These are phyloP conservation scores for Lathamus discolor DNA, from an alignment of 2,113 vertebrate species.

Conservation along the genomic window DNA sequence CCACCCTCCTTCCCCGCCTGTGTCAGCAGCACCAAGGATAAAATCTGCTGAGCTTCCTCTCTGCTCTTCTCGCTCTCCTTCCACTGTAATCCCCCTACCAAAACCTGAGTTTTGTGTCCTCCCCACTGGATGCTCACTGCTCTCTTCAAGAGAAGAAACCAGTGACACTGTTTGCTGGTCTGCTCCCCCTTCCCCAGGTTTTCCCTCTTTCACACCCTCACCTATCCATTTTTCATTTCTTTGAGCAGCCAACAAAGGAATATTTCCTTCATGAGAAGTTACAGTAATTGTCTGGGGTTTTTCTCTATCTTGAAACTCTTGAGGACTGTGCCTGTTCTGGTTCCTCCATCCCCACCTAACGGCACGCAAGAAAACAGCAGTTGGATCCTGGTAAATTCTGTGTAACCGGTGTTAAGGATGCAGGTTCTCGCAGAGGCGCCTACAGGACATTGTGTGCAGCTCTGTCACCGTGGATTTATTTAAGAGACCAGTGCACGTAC, in stretches of 20 bases:
- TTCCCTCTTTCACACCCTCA: background rate
- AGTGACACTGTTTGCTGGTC: rapidly evolving
- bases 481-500: rapidly evolving
- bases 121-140: background rate
- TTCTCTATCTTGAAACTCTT: background rate
- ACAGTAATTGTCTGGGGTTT: background rate
- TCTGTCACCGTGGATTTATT: rapidly evolving
- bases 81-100: background rate
- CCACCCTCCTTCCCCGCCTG: background rate
- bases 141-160: background rate
- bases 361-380: background rate
- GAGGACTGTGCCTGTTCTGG: background rate
- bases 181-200: background rate
- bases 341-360: slow-evolving; percentile 41
- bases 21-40: background rate
- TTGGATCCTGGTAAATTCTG: background rate
- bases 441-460: rapidly evolving
- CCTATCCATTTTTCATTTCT: rapidly evolving
- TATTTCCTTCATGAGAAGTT: background rate
- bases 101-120: background rate
- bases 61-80: background rate
- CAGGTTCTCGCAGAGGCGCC: background rate
- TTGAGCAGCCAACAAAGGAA: background rate
- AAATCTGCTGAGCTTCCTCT: background rate
- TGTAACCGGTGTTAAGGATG: rapidly evolving